phyloP scores from a whole-genome alignment of 2,113 vertebrate genomes.

The Strix aluco region DNA sequence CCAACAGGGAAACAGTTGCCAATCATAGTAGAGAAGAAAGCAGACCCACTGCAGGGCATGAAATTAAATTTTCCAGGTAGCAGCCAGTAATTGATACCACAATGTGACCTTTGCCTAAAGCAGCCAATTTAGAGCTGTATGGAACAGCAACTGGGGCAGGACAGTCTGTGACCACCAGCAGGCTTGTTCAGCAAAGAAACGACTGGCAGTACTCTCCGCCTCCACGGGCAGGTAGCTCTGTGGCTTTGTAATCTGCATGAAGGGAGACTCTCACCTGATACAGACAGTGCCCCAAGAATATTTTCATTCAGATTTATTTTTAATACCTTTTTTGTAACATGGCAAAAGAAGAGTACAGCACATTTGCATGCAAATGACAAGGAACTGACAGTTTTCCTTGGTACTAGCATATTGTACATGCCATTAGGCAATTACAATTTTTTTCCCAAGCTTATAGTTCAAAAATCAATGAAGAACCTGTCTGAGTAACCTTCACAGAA shows the following conservation, averaged over 20 bases:
- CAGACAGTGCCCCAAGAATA: not conserved
- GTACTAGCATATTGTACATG: not conserved
- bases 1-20: slow-evolving; percentile 61
- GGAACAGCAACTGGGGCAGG: not conserved
- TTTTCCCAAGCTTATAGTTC: not conserved
- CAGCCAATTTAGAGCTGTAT: slow-evolving; percentile 32
- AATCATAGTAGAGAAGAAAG: slow-evolving; percentile 71
- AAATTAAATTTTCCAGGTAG: slow-evolving; percentile 80
- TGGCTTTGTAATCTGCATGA: not conserved
- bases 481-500: not conserved
- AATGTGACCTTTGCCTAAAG: slow-evolving; percentile 64
- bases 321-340: not conserved
- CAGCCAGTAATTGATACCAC: slow-evolving; percentile 73
- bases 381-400: not conserved
- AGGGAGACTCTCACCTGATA: not conserved
- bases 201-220: not conserved
- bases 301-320: not conserved
- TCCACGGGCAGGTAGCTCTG: not conserved
- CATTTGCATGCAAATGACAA: not conserved
- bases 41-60: slow-evolving; percentile 66
- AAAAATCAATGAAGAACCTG: not conserved
- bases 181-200: not conserved
- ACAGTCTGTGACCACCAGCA: not conserved
- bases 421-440: not conserved
- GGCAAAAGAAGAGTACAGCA: not conserved